Evolutionary conservation across 2,888 invertebrate species (phyloP).

Genomic region (Galerucella pusilla): DNA sequence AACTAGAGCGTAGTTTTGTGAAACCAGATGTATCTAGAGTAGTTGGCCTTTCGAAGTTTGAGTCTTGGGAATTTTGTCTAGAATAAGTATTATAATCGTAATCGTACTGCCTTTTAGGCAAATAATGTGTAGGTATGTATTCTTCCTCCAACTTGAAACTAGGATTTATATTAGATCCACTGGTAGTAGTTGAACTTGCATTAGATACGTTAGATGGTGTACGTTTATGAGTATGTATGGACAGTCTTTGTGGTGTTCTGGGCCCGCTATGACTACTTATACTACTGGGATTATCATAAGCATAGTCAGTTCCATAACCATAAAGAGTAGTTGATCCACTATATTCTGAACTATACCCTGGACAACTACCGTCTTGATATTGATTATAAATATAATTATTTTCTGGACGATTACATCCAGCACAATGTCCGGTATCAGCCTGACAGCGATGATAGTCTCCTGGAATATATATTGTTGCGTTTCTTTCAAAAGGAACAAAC

Average conservation of each 20-base stretch:
- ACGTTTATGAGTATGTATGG: slow-evolving; percentile 73
- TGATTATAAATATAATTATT: slow-evolving; percentile 53
- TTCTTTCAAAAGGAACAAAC: slow-evolving; percentile 66
- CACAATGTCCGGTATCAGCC: slow-evolving; percentile 57
- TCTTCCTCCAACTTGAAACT: slow-evolving; percentile 74
- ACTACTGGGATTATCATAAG: slow-evolving; percentile 70
- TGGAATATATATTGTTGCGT: slow-evolving; percentile 65
- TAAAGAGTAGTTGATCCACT: slow-evolving; percentile 62
- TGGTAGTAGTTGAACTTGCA: slow-evolving; percentile 69
- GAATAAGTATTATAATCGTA: slow-evolving; percentile 56
- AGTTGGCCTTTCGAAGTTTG: slow-evolving; percentile 70
- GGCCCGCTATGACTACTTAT: slow-evolving; percentile 64
- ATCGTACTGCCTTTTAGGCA: slow-evolving; percentile 61
- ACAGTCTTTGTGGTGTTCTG: slow-evolving; percentile 64
- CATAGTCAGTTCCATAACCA: slow-evolving; percentile 66
- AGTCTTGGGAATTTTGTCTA: slow-evolving; percentile 67
- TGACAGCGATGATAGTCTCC: slow-evolving; percentile 61
- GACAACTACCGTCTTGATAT: slow-evolving; percentile 55
- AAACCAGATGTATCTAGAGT: slow-evolving; percentile 73
- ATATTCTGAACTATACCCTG: slow-evolving; percentile 62
- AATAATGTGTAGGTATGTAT: slow-evolving; percentile 66
- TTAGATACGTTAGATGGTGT: slow-evolving; percentile 82
- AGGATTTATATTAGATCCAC: slow-evolving; percentile 72
- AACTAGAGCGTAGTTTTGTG: slow-evolving; percentile 80
- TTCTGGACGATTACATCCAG: slow-evolving; percentile 56